These are phyloP conservation scores for Zoanthus sansibaricus DNA, from an alignment of 92 coral and sea anemone genomes.

Conservation along the genomic window DNA sequence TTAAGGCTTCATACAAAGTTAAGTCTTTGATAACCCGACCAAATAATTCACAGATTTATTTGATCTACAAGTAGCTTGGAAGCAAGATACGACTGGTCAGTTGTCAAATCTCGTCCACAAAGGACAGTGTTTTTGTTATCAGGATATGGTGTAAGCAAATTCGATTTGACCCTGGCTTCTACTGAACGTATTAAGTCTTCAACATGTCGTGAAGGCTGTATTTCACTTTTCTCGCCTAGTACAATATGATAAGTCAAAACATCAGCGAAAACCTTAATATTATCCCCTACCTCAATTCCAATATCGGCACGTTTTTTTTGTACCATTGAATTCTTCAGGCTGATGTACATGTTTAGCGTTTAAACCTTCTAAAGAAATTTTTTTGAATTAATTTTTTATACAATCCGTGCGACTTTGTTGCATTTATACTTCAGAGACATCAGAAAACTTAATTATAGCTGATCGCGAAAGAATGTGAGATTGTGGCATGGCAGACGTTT, in stretches of 20 bases:
- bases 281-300: not conserved
- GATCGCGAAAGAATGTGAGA: slow-evolving; percentile 7
- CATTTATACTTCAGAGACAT: not conserved
- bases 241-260: not conserved
- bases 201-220: not conserved
- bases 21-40: not conserved
- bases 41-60: slow-evolving; percentile 17
- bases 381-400: not conserved
- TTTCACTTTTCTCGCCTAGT: not conserved
- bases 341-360: not conserved
- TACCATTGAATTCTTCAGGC: not conserved
- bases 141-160: not conserved
- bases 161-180: not conserved
- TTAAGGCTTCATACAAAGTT: too few relatives aligned
- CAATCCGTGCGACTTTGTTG: not conserved
- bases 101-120: not conserved
- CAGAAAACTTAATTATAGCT: not conserved
- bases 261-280: not conserved
- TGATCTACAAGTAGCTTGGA: not conserved
- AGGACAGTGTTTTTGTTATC: not conserved
- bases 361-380: not conserved
- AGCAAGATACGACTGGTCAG: not conserved
- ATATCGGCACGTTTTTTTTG: not conserved
- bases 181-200: slow-evolving; percentile 26
- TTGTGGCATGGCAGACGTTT: slow-evolving; percentile 26